phyloP scores from a whole-genome alignment of 35 echinoderm and acorn worm species.

The Heliocidaris erythrogramma region DNA sequence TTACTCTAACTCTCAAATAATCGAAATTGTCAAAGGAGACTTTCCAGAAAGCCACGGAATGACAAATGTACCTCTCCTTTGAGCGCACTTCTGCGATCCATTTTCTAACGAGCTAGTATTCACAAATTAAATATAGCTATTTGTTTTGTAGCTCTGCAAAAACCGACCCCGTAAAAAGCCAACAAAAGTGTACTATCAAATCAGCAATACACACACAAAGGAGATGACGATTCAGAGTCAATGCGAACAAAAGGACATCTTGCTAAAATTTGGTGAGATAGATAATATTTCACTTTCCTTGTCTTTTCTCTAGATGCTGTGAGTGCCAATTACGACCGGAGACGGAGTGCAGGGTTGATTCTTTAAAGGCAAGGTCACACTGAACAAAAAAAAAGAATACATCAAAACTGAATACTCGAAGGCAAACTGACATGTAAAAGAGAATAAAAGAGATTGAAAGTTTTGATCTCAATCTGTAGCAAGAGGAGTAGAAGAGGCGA shows the following conservation, averaged over 20 bases:
- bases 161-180: slow-evolving; percentile 12
- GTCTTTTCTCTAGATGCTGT: not conserved
- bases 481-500: not conserved
- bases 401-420: not conserved
- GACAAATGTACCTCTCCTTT: not conserved
- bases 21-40: not conserved
- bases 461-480: not conserved
- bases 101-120: slow-evolving; percentile 22
- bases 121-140: slow-evolving; percentile 49
- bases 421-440: not conserved
- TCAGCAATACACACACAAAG: not conserved
- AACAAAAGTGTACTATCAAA: slow-evolving; percentile 12
- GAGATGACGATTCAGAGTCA: not conserved
- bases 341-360: not conserved
- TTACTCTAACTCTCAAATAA: slow-evolving; percentile 11
- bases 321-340: not conserved
- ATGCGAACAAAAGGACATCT: not conserved
- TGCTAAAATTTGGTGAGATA: not conserved
- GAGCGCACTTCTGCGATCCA: not conserved
- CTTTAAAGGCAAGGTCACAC: not conserved
- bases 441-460: slow-evolving; percentile 6
- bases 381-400: not conserved
- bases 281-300: not conserved
- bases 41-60: not conserved
- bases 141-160: slow-evolving; percentile 42